Base-by-base conservation (phyloP, 2,888 invertebrate genomes). In the Choreutis nemorana region DNA sequence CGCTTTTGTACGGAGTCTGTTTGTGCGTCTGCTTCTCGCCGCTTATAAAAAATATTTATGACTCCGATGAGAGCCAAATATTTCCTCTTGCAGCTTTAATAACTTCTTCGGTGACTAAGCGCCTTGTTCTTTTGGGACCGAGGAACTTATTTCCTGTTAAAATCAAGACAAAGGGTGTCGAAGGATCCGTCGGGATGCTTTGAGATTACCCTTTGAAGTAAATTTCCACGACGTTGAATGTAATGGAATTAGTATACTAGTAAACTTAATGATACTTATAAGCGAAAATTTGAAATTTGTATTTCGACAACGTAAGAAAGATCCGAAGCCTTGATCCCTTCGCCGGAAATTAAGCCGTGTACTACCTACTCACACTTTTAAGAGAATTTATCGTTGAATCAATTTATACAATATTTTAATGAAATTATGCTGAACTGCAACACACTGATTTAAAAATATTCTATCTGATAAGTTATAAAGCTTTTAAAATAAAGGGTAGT, bases 1-100 rank as follows among this genome's bases (percentile, higher is more conserved):
- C 59, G 63, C 63, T 62, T 67, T 67, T 70, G 63, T 64, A 59
- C 55, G 55, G 48, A 51, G 50, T 36, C 54, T 60, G 59, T 63
- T 63, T 60, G 59, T 53, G 59, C 50, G 54, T 50, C 49, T 53
- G 53, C 50, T 59, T 56, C 51, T 60, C 46, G 45, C 41, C 47
- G 51, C 50, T 55, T 59, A 56, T 58, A 52, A 63, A 61, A 62
- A 53, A 60, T 57, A 60, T 63, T 60, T 60, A 63, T 55, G 50
- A 49, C 50, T 48, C 56, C 47, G 42, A 48, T 44, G 46, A 52
- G 58, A 60, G 50, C 40, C 44, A 49, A 55, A 58, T 52, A 59
- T 56, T 53, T 49, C 55, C 55, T 50, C 42, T 40, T 39, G 37
- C 44, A 36, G 52, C 50, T 50, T 52, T 56, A 58, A 59, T 55